Base-by-base conservation (phyloP, 2,113 vertebrate species). In the Lophotis ruficrista region DNA sequence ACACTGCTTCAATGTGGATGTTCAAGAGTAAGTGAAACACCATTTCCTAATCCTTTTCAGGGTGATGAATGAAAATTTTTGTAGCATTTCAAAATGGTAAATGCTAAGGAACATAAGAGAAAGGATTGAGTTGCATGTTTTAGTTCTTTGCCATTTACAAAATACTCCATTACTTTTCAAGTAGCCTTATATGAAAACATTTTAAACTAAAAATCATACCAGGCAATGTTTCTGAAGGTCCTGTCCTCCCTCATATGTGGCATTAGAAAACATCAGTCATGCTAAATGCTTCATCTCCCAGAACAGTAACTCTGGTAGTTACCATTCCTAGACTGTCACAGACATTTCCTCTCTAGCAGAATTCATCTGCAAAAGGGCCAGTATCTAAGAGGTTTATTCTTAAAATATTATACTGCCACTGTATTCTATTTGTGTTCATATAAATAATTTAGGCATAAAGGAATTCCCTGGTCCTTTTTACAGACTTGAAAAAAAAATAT, bases 391-490 rank as follows among this genome's bases (percentile, higher is more conserved):
- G 21, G 10, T 25, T 79, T 92, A 91, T 93, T 96, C 95, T 95
- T 94, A 91, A 94, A 97, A 96, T 50, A 83, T 89, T 89, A 83
- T 58, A 64, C 35, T 47, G 60, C 12, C 41, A 84, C n/a, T 5
- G 2, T 79, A 76, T 79, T 87, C 51, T 92, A 31, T 58, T 83
- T 73, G n/a, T 81, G n/a, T 94, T 91, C 21, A 43, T 43, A 77
- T 82, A 91, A 94, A 93, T 92, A 92, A 95, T 94, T 77, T 56
- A 95, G 69, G 16, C n/a, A 81, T 77, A 89, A 92, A 88, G 38
- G n/a, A 84, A 91, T 90, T 83, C 70, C 53, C 48, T n/a, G 11
- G 82, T 71, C n/a, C 5, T 91, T 87, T 81, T 58, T 60, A 94
- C 13, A 65, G 48, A 50, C 24, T 51, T 54, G 50, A 12, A 66